These are phyloP conservation scores for Panurus biarmicus DNA, from an alignment of 2,113 vertebrate genomes.

Conservation along the genomic window DNA sequence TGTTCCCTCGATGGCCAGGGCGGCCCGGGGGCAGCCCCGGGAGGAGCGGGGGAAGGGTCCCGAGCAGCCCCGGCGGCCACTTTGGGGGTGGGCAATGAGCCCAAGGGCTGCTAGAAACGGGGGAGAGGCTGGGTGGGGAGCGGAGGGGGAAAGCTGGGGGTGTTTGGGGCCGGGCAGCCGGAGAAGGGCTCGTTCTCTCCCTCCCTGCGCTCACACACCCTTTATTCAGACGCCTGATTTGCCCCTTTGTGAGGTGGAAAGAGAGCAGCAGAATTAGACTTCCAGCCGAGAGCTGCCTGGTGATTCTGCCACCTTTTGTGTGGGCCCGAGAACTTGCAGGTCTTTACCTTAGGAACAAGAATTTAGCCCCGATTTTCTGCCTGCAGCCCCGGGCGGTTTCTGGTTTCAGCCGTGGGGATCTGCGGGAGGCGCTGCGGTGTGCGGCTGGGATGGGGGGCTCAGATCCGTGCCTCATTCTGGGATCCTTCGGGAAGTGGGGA, in stretches of 20 bases:
- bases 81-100: too few species aligned
- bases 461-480: too few species aligned
- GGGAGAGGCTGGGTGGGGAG: background rate
- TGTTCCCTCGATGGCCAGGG: too few species aligned
- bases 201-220: accelerated
- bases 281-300: background rate
- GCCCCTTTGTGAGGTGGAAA: background rate
- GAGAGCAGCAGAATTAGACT: background rate
- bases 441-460: background rate
- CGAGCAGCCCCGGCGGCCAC: too few species aligned
- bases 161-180: background rate
- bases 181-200: too few species aligned
- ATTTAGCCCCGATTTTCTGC: background rate
- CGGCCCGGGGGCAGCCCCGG: too few species aligned
- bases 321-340: background rate
- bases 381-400: accelerated
- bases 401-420: too few species aligned
- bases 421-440: too few species aligned
- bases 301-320: background rate
- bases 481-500: background rate
- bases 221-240: background rate
- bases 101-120: accelerated
- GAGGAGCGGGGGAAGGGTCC: too few species aligned
- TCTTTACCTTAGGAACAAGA: background rate
- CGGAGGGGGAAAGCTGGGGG: accelerated